phyloP scores from a whole-genome alignment of 1,140 invertebrate genomes.

The Luehdorfia chinensis region DNA sequence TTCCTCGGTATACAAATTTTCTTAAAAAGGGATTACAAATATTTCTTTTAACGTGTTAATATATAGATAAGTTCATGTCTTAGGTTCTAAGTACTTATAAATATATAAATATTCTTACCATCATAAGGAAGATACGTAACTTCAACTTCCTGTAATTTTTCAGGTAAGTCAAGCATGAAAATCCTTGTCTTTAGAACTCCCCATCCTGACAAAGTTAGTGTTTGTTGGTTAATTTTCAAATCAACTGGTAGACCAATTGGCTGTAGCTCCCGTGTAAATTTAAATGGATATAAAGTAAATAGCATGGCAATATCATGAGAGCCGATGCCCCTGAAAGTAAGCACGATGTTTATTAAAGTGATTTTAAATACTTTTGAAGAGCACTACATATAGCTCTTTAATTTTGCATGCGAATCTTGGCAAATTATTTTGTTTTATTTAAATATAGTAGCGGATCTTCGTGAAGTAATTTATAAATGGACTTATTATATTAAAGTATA shows the following conservation, averaged over 20 bases:
- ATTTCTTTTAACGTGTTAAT: no score
- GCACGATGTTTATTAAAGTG: neutral
- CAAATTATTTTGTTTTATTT: no score
- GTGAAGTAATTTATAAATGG: no score
- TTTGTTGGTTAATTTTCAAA: slow-evolving; percentile 29
- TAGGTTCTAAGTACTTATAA: no score
- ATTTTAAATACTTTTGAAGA: neutral
- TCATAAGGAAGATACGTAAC: slow-evolving; percentile 58
- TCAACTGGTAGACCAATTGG: slow-evolving; percentile 68
- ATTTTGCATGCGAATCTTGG: no score
- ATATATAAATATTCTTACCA: slow-evolving; percentile 32
- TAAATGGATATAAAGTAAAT: slow-evolving; percentile 74
- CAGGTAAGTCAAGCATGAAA: slow-evolving; percentile 55
- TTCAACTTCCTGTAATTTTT: slow-evolving; percentile 64
- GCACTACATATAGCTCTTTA: no score
- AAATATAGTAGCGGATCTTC: no score
- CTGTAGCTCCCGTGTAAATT: slow-evolving; percentile 75
- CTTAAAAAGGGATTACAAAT: no score
- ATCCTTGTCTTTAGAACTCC: slow-evolving; percentile 50
- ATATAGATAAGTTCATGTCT: no score
- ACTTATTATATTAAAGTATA: no score
- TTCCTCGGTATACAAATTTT: no score
- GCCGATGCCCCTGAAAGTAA: slow-evolving; percentile 57
- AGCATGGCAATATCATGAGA: slow-evolving; percentile 82
- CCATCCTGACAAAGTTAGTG: slow-evolving; percentile 62